Conservation (phyloP, 2,797 vertebrate genomes). For the Manis pentadactyla region DNA sequence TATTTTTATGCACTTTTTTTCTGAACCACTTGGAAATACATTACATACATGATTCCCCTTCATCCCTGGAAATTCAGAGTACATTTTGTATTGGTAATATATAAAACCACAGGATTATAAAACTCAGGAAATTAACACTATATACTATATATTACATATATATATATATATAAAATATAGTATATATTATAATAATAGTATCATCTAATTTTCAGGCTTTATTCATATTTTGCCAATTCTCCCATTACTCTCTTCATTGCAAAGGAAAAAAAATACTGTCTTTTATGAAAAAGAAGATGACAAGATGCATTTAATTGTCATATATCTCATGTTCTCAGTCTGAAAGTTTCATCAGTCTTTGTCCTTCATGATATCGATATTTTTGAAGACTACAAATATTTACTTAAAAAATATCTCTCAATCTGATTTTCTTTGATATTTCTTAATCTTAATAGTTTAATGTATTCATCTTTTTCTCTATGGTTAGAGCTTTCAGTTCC, state of each 20-base stretch:
- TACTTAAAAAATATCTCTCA: not conserved
- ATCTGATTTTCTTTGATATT: not conserved
- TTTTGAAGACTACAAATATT: not conserved
- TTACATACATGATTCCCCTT: not conserved
- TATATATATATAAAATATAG: too few species aligned
- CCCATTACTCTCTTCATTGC: not conserved
- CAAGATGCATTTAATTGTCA: not conserved
- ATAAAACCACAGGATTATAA: not conserved
- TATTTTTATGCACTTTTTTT: not conserved
- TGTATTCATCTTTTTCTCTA: not conserved
- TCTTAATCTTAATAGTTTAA: not conserved
- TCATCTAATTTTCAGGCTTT: not conserved
- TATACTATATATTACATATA: not conserved
- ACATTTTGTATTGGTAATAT: not conserved
- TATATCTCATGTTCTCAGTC: not conserved
- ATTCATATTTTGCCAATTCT: not conserved
- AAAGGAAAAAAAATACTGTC: not conserved
- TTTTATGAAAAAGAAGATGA: not conserved
- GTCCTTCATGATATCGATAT: not conserved
- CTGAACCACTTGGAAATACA: not conserved
- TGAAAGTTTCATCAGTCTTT: not conserved
- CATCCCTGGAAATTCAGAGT: not conserved
- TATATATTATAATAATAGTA: too few species aligned
- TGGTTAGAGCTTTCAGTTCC: not conserved
- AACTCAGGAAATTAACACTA: not conserved